Base-by-base conservation (phyloP, 92 coral and sea anemone genomes). In the Palythoa grandis region DNA sequence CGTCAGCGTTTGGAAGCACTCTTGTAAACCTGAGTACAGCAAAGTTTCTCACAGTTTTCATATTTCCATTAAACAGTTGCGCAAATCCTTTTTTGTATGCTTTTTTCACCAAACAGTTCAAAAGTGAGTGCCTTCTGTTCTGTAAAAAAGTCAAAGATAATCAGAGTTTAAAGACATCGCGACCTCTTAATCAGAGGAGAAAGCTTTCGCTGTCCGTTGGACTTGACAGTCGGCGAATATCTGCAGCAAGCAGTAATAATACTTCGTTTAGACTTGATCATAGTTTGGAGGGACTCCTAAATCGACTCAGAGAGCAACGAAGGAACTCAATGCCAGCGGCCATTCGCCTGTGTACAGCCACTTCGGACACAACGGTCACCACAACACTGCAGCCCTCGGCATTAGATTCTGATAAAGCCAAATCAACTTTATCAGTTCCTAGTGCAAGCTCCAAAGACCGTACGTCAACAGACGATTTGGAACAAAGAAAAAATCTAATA, bases 41-140 rank as follows among this genome's bases (percentile, higher is more conserved):
- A 1, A 96, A 96, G 71, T 92, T 96, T 67, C 89, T 96, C 66
- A 92, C 98, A 2, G 92, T 96, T 11, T 96, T 95, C 58, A 93
- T 95, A 12, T 96, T 96, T 85, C 99, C 99, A 7, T 79, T 96
- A 15, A 96, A 96, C 91, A 93, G 97, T 25, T 96, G 99, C 40
- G 97, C 97, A 5, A 96, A 96, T 86, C 99, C 99, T 0, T 96
- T 96, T 83, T 68, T 96, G 38, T 96, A 96, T 86, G 99, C 99
- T 19, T 95, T 96, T 25, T 91, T 92, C 52, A 96, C 99, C 52
- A 87, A 91, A 53, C 98, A 96, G 73, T 96, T 96, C 90, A 96
- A 96, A 71, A 93, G 91, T 71, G 99, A 96, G 90, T 92, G 98
- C 47, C 40, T 91, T 52, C 76, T 89, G 52, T 86, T 96, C 14